phyloP scores from a whole-genome alignment of 2,113 vertebrate genomes.

The Bujurquina vittata region DNA sequence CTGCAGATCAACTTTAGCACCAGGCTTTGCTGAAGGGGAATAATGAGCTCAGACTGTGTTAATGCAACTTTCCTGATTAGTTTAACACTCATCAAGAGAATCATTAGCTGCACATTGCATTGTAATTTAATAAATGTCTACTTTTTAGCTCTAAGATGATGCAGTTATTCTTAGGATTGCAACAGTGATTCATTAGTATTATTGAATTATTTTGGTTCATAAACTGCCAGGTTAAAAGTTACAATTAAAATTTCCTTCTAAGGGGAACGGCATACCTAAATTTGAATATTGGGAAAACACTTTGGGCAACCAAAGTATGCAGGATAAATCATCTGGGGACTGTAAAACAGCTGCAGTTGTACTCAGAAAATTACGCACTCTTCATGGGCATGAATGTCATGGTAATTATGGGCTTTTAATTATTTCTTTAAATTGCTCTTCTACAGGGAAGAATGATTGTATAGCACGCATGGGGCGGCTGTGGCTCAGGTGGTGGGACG shows the following conservation, averaged over 20 bases:
- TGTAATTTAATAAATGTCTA: background rate
- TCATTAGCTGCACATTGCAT: background rate
- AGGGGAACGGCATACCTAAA: no score
- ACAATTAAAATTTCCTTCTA: background rate
- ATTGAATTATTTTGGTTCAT: background rate
- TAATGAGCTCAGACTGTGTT: background rate
- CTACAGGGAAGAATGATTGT: background rate
- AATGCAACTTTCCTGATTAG: background rate
- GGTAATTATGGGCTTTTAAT: background rate
- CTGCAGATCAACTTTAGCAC: background rate
- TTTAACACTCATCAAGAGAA: background rate
- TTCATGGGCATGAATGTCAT: background rate
- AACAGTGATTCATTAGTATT: background rate
- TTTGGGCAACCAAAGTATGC: background rate
- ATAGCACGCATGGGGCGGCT: background rate
- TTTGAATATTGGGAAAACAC: no score
- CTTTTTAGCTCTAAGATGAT: background rate
- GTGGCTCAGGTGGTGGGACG: no score
- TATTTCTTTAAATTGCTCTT: background rate
- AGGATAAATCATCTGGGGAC: background rate
- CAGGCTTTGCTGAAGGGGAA: background rate
- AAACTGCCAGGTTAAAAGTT: background rate
- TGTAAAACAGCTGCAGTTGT: background rate
- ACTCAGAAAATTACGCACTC: no score
- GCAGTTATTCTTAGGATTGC: background rate